Percentiles rank a stretch among this genome's conserved stretches.
Conservation (phyloP, 2,797 vertebrate genomes). For the Sitta carolinensis region DNA sequence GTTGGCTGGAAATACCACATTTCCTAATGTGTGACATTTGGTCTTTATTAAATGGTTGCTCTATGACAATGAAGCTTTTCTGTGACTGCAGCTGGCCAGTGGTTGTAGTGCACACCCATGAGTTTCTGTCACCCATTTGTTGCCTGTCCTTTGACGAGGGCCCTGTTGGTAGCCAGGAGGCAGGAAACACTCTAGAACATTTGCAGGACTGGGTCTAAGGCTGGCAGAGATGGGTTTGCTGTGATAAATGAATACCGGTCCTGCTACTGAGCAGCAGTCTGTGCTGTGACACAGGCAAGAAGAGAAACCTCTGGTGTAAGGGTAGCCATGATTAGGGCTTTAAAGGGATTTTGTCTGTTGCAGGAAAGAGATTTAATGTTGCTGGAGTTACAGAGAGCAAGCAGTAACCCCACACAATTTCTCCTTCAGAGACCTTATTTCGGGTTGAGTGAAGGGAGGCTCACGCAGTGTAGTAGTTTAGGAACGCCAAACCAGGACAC, state of each 20-base stretch:
- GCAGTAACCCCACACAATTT: neutral
- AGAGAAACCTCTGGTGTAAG: neutral
- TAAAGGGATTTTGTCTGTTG: neutral
- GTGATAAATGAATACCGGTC: neutral
- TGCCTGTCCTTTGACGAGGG: neutral
- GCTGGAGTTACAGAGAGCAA: neutral
- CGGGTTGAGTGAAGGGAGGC: neutral
- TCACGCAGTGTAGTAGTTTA: neutral
- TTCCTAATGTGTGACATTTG: neutral
- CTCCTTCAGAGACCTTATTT: neutral
- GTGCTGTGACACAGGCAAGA: neutral
- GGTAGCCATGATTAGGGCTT: neutral
- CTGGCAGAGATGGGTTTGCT: neutral
- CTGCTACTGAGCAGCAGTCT: neutral
- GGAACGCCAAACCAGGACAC: no score
- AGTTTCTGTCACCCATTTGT: neutral
- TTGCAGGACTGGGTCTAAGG: neutral
- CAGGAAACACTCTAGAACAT: neutral
- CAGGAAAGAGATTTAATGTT: neutral
- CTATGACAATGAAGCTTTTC: neutral
- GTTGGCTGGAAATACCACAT: neutral
- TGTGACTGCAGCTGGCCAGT: neutral
- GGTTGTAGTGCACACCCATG: neutral
- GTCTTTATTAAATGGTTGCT: neutral
- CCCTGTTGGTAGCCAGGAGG: neutral